These are phyloP conservation scores for Lasioglossum pauxillum DNA, from an alignment of 2,888 invertebrate species.

Conservation along the genomic window DNA sequence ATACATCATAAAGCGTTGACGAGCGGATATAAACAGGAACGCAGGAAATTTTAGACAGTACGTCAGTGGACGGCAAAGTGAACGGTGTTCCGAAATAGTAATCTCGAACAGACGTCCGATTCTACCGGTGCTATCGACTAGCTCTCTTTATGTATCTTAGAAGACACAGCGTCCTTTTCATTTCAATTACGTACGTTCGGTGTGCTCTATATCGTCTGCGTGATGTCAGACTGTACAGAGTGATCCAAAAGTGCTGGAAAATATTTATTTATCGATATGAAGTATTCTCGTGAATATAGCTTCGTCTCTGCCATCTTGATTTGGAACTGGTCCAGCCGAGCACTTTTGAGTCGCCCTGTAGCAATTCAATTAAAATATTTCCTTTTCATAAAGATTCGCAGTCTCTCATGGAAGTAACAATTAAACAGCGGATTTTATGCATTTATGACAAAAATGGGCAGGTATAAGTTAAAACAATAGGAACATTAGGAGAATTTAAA, in stretches of 20 bases:
- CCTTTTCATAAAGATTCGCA: too few species aligned
- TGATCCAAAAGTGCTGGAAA: background rate
- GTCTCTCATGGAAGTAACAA: too few species aligned
- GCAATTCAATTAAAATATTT: background rate
- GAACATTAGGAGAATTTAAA: too few species aligned
- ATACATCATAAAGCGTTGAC: background rate
- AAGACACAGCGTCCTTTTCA: constrained; percentile 6
- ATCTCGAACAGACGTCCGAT: constrained; percentile 9
- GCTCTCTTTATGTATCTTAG: constrained; percentile 18
- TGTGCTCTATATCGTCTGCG: background rate
- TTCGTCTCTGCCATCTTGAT: background rate
- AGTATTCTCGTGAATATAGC: background rate
- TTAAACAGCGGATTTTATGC: background rate
- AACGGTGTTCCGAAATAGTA: constrained; percentile 14
- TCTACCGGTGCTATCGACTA: background rate
- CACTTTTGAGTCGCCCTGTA: background rate
- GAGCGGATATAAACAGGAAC: constrained; percentile 4
- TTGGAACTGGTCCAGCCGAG: background rate
- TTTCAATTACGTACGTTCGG: constrained; percentile 2
- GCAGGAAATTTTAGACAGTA: constrained; percentile 14
- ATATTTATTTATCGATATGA: background rate
- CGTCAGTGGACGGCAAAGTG: constrained; percentile 10
- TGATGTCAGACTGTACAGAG: background rate
- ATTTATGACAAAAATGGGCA: too few species aligned
- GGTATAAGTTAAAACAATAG: too few species aligned